These are phyloP conservation scores for Rugalucina vietnamica DNA, from an alignment of 2,888 invertebrate species.

Conservation along the genomic window DNA sequence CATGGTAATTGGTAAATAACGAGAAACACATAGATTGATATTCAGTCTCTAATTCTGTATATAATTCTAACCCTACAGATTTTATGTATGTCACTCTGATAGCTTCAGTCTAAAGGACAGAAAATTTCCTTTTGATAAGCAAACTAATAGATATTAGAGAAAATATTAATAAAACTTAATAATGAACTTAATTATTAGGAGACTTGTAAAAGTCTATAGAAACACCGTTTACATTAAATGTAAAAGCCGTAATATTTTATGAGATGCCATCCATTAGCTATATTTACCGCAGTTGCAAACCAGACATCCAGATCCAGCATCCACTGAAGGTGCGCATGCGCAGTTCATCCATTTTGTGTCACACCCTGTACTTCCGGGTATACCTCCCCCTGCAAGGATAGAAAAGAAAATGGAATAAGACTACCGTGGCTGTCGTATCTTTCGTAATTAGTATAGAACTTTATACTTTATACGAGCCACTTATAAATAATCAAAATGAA, in stretches of 20 bases:
- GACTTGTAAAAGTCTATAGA: not conserved
- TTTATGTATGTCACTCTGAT: not conserved
- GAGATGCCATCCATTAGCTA: too few relatives aligned
- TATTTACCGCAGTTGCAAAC: slow-evolving; percentile 15
- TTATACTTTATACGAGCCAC: not conserved
- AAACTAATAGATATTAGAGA: not conserved
- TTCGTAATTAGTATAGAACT: not conserved
- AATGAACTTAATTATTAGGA: not conserved
- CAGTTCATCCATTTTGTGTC: slow-evolving; percentile 3
- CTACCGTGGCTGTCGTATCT: not conserved
- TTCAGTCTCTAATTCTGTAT: too few relatives aligned
- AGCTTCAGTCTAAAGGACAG: not conserved
- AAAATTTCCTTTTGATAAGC: not conserved
- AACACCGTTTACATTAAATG: too few relatives aligned
- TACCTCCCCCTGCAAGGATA: not conserved
- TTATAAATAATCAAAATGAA: not conserved
- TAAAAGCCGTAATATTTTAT: too few relatives aligned
- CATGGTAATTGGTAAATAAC: too few relatives aligned
- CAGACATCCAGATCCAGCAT: slow-evolving; percentile 9
- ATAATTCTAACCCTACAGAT: too few relatives aligned
- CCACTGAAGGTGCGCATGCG: slow-evolving; percentile 6
- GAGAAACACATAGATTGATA: too few relatives aligned
- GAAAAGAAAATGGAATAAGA: not conserved
- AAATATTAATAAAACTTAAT: not conserved
- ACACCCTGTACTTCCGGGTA: not conserved